These are phyloP conservation scores for Dioctria rufipes DNA, from an alignment of 2,888 invertebrate genomes.

Conservation along the genomic window DNA sequence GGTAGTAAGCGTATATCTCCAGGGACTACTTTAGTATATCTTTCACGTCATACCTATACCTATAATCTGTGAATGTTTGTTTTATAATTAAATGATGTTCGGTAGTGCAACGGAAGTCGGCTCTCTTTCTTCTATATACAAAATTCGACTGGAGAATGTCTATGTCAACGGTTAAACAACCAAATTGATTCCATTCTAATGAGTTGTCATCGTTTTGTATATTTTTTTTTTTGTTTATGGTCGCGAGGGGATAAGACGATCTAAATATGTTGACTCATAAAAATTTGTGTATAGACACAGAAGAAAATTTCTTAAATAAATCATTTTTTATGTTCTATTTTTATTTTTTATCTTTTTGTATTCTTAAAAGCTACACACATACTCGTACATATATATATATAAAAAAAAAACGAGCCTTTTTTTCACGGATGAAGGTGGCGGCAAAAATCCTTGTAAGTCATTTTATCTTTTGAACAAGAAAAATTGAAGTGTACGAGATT, in stretches of 20 bases:
- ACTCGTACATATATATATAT: no score
- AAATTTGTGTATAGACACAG: not conserved
- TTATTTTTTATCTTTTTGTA: not conserved
- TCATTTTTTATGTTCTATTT: not conserved
- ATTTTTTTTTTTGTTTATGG: not conserved
- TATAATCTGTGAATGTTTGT: not conserved
- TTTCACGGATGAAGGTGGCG: not conserved
- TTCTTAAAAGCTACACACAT: not conserved
- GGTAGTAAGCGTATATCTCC: not conserved
- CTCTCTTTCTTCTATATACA: not conserved
- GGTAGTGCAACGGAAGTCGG: not conserved
- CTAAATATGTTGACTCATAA: no score
- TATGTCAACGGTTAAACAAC: not conserved
- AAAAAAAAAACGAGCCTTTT: no score
- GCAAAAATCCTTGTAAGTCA: no score
- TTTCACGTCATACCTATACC: not conserved
- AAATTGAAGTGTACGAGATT: no score
- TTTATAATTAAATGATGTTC: not conserved
- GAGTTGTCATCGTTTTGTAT: slow-evolving; percentile 10
- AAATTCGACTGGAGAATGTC: not conserved
- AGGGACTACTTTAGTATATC: not conserved
- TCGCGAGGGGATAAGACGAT: not conserved
- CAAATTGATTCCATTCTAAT: slow-evolving; percentile 2
- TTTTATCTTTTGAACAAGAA: no score
- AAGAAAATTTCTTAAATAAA: slow-evolving; percentile 4